These are phyloP conservation scores for Thereva nobilitata DNA, from an alignment of 2,888 invertebrate species.

Conservation along the genomic window DNA sequence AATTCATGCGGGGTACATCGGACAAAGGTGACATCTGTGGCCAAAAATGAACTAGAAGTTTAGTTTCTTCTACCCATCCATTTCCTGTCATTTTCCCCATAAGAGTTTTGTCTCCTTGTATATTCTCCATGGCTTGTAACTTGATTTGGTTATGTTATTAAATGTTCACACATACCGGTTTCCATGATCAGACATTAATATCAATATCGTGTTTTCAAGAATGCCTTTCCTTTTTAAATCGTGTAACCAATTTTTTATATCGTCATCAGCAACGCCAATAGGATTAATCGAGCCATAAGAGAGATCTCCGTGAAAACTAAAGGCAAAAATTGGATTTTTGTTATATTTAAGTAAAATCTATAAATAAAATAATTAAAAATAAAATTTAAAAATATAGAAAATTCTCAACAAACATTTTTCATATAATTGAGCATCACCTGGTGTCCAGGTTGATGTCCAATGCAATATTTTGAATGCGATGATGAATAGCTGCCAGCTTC, in stretches of 20 bases:
- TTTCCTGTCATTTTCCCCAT: too few relatives aligned
- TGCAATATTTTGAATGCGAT: constrained; percentile 66
- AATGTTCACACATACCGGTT: constrained; percentile 63
- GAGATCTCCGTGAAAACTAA: constrained; percentile 87
- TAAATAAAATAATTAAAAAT: not conserved
- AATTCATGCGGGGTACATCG: too few relatives aligned
- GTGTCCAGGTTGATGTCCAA: constrained; percentile 75
- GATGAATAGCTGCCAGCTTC: constrained; percentile 65
- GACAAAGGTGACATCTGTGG: too few relatives aligned
- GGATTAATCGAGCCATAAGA: constrained; percentile 85
- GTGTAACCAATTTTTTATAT: constrained; percentile 68
- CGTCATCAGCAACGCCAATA: constrained; percentile 77
- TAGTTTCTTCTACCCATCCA: too few relatives aligned
- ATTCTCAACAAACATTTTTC: constrained; percentile 63
- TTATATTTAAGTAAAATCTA: constrained; percentile 65
- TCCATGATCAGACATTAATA: constrained; percentile 94
- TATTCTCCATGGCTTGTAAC: too few relatives aligned
- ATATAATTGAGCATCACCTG: constrained; percentile 68
- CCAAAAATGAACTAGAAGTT: too few relatives aligned
- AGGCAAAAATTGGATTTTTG: constrained; percentile 75
- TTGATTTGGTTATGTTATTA: too few relatives aligned
- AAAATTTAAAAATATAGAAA: too few relatives aligned
- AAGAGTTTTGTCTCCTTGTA: too few relatives aligned
- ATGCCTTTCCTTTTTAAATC: constrained; percentile 64
- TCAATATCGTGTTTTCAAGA: constrained; percentile 78